phyloP scores from a whole-genome alignment of 2,113 vertebrate species.

The Labrus mixtus region DNA sequence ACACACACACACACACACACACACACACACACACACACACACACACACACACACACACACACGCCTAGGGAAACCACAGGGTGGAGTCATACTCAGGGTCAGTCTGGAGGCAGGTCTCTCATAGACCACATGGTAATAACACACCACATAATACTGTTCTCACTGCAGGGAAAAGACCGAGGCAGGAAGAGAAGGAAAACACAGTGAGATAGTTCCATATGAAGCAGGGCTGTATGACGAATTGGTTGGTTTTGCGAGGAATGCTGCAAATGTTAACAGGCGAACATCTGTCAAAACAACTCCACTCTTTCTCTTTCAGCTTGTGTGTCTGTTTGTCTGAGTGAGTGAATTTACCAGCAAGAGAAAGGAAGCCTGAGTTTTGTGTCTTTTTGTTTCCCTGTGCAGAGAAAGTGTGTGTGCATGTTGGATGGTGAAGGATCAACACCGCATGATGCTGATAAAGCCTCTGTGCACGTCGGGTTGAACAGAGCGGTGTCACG shows the following conservation, averaged over 20 bases:
- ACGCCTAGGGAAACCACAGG: slow-evolving; percentile 28
- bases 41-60: not conserved
- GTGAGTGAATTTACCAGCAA: slow-evolving; percentile 26
- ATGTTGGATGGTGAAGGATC: slow-evolving; percentile 68
- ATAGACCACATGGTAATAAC: slow-evolving; percentile 46
- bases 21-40: not conserved
- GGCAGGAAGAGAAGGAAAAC: not conserved
- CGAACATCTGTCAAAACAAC: slow-evolving; percentile 60
- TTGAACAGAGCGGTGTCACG: slow-evolving; percentile 15
- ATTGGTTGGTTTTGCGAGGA: slow-evolving; percentile 61
- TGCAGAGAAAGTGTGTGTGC: slow-evolving; percentile 24
- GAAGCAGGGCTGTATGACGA: slow-evolving; percentile 63
- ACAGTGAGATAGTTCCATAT: slow-evolving; percentile 16
- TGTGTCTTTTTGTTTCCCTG: slow-evolving; percentile 17
- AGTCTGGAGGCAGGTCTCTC: slow-evolving; percentile 31
- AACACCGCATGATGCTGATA: slow-evolving; percentile 65
- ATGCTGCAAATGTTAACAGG: slow-evolving; percentile 60
- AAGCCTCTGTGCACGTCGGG: slow-evolving; percentile 41
- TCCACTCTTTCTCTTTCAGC: slow-evolving; percentile 40
- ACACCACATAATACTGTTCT: slow-evolving; percentile 10
- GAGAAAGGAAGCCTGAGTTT: slow-evolving; percentile 4
- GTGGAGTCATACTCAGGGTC: slow-evolving; percentile 32
- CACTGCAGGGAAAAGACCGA: not conserved
- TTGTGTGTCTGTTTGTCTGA: slow-evolving; percentile 33
- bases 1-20: slow-evolving; percentile 17